These are phyloP conservation scores for Zaprionus ornatus DNA, from an alignment of 1,140 invertebrate genomes.

Conservation along the genomic window DNA sequence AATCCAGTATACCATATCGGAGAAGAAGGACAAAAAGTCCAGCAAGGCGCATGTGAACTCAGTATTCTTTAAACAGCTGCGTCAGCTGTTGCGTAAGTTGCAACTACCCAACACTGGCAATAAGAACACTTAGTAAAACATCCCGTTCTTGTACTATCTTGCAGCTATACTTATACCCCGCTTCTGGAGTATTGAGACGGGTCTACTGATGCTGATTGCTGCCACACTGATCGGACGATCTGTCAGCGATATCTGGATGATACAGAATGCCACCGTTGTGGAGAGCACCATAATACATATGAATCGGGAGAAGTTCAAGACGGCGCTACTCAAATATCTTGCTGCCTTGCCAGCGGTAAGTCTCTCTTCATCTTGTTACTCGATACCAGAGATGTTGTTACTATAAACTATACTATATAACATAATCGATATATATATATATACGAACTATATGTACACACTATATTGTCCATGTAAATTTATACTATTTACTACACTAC, in stretches of 20 bases:
- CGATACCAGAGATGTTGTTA: no score
- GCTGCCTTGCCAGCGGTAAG: slow-evolving; percentile 92
- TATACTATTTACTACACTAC: no score
- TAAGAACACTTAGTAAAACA: no score
- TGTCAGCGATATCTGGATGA: slow-evolving; percentile 98
- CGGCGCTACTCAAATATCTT: slow-evolving; percentile 90
- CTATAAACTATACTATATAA: background rate
- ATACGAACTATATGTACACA: no score
- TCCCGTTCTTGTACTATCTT: background rate
- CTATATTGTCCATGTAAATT: no score
- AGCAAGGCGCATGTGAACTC: slow-evolving; percentile 94
- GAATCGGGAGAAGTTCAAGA: slow-evolving; percentile 90
- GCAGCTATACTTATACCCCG: slow-evolving; percentile 92
- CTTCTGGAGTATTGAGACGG: slow-evolving; percentile 89
- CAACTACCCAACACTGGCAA: background rate
- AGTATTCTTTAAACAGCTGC: slow-evolving; percentile 92
- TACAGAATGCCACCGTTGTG: slow-evolving; percentile 95
- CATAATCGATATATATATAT: background rate
- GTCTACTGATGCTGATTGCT: slow-evolving; percentile 93
- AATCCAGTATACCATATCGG: slow-evolving; percentile 91
- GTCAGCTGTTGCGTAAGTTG: slow-evolving; percentile 87
- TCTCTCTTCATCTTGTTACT: background rate
- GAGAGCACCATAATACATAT: slow-evolving; percentile 98
- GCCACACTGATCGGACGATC: slow-evolving; percentile 93
- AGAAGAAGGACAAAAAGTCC: slow-evolving; percentile 87